These are phyloP conservation scores for Odontocolon sp. DNA, from an alignment of 2,888 invertebrate species.

Conservation along the genomic window DNA sequence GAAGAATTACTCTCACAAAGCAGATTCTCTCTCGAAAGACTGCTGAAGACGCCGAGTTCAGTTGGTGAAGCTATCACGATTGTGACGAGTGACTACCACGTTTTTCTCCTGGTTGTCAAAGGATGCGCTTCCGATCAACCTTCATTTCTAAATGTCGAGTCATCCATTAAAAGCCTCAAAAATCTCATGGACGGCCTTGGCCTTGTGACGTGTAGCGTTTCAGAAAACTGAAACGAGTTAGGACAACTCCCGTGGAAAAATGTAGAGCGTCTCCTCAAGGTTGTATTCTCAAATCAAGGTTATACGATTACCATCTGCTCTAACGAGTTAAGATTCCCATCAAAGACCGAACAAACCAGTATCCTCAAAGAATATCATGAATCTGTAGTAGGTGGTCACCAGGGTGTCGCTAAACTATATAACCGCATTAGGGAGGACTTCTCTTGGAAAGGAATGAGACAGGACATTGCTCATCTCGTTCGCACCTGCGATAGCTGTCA, in stretches of 20 bases:
- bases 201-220: conserved; percentile 24
- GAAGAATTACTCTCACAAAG: neutral
- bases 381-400: conserved; percentile 49
- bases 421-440: conserved; percentile 49
- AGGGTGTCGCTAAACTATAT: conserved; percentile 42
- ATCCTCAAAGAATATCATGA: conserved; percentile 54
- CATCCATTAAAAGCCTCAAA: conserved; percentile 21
- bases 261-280: conserved; percentile 22
- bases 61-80: conserved; percentile 32
- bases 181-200: conserved; percentile 16
- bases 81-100: neutral
- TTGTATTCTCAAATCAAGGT: conserved; percentile 21
- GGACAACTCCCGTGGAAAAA: conserved; percentile 9
- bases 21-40: neutral
- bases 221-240: conserved; percentile 15
- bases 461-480: conserved; percentile 51
- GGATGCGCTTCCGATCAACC: neutral
- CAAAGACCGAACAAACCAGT: neutral
- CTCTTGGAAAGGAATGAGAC: conserved; percentile 55
- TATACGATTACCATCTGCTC: conserved; percentile 41
- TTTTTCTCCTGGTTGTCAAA: conserved; percentile 19
- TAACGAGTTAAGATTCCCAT: conserved; percentile 32
- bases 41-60: neutral
- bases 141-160: neutral
- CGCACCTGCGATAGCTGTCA: conserved; percentile 56